Evolutionary conservation across 2,888 invertebrate species (phyloP).

Genomic region (Tachina grossa): DNA sequence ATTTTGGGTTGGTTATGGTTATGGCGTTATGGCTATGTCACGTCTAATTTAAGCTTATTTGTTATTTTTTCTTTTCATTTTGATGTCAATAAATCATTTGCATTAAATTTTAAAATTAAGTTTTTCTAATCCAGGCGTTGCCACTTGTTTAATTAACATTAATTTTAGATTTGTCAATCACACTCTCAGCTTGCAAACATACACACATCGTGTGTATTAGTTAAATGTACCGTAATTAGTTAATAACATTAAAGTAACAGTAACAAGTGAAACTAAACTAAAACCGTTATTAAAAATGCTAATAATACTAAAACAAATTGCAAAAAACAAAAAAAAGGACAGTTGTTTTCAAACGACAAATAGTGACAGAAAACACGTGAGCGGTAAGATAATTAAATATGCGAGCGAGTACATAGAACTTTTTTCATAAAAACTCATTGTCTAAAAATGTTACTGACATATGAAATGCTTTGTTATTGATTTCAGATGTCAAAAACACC

Average conservation of each 20-base stretch:
- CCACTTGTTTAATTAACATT: conserved; percentile 65
- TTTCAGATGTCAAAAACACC: conserved; percentile 74
- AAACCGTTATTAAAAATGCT: conserved; percentile 55
- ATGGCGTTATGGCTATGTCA: too few relatives aligned
- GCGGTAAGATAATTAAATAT: conserved; percentile 46
- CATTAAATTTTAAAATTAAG: not conserved
- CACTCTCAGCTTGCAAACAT: not conserved
- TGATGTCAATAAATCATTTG: conserved; percentile 36
- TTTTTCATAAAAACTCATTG: not conserved
- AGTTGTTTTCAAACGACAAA: conserved; percentile 15
- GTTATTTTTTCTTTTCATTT: conserved; percentile 1
- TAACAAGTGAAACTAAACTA: conserved; percentile 9
- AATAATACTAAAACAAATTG: conserved; percentile 47
- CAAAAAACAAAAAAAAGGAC: conserved; percentile 10
- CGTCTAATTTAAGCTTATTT: too few relatives aligned
- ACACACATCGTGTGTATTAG: conserved; percentile 4
- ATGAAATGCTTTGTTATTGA: conserved; percentile 15
- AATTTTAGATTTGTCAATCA: conserved; percentile 68
- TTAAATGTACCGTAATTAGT: conserved; percentile 58
- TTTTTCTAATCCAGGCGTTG: conserved; percentile 45
- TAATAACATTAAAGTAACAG: conserved; percentile 39
- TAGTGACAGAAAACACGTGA: conserved; percentile 65
- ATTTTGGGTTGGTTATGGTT: too few relatives aligned
- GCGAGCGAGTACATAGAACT: not conserved
- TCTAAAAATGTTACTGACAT: conserved; percentile 6